These are phyloP conservation scores for Zoanthus solanderi DNA, from an alignment of 92 coral and sea anemone genomes.

Conservation along the genomic window DNA sequence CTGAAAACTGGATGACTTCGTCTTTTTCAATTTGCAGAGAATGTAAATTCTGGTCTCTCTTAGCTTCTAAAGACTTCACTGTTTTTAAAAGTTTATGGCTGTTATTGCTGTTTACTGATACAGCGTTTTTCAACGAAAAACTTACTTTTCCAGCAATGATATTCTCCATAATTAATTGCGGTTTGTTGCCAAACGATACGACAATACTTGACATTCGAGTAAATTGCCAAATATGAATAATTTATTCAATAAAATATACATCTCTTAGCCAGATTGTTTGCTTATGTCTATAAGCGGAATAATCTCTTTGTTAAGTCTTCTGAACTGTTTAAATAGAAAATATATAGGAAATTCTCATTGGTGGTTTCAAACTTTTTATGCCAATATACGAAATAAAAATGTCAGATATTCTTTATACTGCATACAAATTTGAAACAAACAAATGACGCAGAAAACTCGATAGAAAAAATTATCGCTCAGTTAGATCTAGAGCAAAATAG, in stretches of 20 bases:
- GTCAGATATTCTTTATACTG: background rate
- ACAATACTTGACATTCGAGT: background rate
- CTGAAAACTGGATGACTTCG: constrained; percentile 52
- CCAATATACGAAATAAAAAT: background rate
- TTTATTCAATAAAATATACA: background rate
- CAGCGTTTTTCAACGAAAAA: constrained; percentile 69
- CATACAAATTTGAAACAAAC: background rate
- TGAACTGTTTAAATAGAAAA: constrained; percentile 23
- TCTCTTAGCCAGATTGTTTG: constrained; percentile 18
- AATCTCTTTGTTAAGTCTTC: constrained; percentile 11
- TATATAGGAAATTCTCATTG: constrained; percentile 28
- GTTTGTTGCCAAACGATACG: constrained; percentile 1
- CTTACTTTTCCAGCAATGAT: constrained; percentile 65
- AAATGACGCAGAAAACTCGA: background rate
- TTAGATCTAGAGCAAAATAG: background rate
- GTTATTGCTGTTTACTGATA: constrained; percentile 59
- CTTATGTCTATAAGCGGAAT: background rate
- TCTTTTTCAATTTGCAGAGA: constrained; percentile 75
- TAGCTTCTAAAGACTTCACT: constrained; percentile 76
- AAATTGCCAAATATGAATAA: constrained; percentile 13
- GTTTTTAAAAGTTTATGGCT: constrained; percentile 64
- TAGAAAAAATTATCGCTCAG: background rate
- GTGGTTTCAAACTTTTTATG: constrained; percentile 1
- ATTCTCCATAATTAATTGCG: constrained; percentile 58
- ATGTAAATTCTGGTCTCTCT: constrained; percentile 73